Evolutionary conservation across 2,797 vertebrate species (phyloP), one percentile per base, ranked within the genome.

Genomic region (Propithecus deckenii): DNA sequence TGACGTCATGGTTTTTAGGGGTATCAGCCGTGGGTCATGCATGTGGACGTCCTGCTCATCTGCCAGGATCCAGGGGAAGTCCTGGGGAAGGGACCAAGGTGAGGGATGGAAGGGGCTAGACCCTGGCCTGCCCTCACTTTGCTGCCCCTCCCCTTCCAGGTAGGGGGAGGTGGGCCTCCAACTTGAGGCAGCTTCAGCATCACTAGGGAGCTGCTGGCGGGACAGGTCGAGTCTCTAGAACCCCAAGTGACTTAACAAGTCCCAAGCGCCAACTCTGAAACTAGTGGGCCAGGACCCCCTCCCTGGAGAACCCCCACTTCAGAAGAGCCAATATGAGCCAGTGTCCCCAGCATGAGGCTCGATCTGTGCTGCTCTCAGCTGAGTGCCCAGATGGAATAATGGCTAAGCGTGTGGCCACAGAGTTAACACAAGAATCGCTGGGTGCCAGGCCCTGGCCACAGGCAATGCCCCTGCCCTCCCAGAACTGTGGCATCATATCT

Each of bases 31-130:
- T 1, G 99, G 99, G 89, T 99, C 99, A 0, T 99, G 99, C 99
- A 99, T 99, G 96, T 99, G 99, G 91, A 99, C 99, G 0, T 99
- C 99, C 41, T 99, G 99, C 85, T 99, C 99, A 12, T 99, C 99
- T 12, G 99, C 99, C 0, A 99, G 99, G 97, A 99, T 99, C 99
- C 99, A 99, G 0, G 99, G 99, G 97, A 99, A 99, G 89, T 99
- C 99, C 99, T 99, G 81, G 61, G 30, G 75, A 67, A 18, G n/a
- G 7, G 46, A 20, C 18, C 28, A 18, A 23, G 5, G 46, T 50
- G 46, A 50, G 5, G 5, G 46, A 1, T 25, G 22, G 35, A 6
- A 17, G 28, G 41, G 41, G 23, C 61, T 8, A 25, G 28, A 28
- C 11, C 2, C 4, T 10, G 18, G 32, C 76, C 79, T 25, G 38